These are phyloP conservation scores for Sylvia borin DNA, from an alignment of 2,797 vertebrate species.

Conservation along the genomic window DNA sequence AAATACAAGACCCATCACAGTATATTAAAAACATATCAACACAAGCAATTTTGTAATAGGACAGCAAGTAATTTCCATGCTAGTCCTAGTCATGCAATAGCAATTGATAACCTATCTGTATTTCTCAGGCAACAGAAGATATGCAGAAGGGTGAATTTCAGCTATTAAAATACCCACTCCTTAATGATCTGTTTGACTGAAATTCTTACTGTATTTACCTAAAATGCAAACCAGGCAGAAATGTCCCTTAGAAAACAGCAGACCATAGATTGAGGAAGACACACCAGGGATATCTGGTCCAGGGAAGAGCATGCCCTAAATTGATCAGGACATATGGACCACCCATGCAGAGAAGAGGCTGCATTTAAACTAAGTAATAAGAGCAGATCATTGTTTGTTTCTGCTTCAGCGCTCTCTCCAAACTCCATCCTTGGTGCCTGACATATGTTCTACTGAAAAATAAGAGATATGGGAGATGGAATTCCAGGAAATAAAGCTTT, in stretches of 20 bases:
- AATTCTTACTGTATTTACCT: not conserved
- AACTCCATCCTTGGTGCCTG: not conserved
- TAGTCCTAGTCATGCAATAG: not conserved
- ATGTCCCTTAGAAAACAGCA: not conserved
- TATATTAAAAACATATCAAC: not conserved
- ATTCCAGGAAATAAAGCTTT: not conserved
- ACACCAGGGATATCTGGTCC: not conserved
- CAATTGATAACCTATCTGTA: not conserved
- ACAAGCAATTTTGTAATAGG: not conserved
- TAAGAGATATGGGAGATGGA: not conserved
- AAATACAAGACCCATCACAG: not conserved
- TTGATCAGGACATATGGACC: not conserved
- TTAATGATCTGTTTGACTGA: not conserved
- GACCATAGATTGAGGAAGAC: not conserved
- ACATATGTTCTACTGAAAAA: not conserved
- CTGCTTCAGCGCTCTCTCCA: not conserved
- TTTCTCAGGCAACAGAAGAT: not conserved
- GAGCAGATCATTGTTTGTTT: not conserved
- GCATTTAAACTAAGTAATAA: not conserved
- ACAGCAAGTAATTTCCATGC: not conserved
- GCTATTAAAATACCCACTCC: not conserved
- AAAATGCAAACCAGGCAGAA: conserved; percentile 17
- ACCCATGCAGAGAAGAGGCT: not conserved
- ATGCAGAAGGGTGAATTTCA: not conserved
- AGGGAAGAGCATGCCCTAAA: conserved; percentile 2